A percentile compares a stretch with the other conserved stretches of the same genome.
Conservation (phyloP, 2,797 vertebrate species). For the Avahi laniger region DNA sequence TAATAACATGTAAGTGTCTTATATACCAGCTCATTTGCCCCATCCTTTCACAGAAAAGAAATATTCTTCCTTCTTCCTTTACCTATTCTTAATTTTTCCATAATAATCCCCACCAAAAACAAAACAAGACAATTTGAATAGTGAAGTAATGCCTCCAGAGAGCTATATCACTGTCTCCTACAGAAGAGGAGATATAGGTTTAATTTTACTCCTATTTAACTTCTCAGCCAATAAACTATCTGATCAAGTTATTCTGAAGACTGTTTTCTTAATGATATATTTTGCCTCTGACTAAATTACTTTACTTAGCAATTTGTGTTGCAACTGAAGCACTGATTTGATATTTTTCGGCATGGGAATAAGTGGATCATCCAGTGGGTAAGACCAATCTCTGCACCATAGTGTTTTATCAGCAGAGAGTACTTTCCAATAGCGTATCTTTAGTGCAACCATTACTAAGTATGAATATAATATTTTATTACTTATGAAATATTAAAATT, state of each 20-base stretch:
- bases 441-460: background rate
- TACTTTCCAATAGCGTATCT: background rate
- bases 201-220: slow-evolving; percentile 31
- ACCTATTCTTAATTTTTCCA: background rate
- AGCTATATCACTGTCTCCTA: background rate
- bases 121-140: background rate
- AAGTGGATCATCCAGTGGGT: background rate
- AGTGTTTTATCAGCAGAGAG: background rate
- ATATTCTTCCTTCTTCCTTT: background rate
- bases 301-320: slow-evolving; percentile 44
- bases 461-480: background rate
- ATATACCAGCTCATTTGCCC: background rate
- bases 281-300: slow-evolving; percentile 30
- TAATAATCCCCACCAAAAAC: background rate
- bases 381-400: background rate
- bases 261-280: slow-evolving; percentile 48
- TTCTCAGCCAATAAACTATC: slow-evolving; percentile 31
- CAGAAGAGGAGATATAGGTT: background rate
- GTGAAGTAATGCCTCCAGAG: background rate
- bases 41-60: background rate
- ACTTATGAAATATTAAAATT: background rate
- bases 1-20: background rate
- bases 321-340: background rate
- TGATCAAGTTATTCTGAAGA: slow-evolving; percentile 30
- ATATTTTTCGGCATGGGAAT: background rate